Percentiles rank a stretch among this genome's conserved stretches.
Evolutionary conservation across 2,113 vertebrate species (phyloP).

Genomic region (Chaetodon trifascialis): DNA sequence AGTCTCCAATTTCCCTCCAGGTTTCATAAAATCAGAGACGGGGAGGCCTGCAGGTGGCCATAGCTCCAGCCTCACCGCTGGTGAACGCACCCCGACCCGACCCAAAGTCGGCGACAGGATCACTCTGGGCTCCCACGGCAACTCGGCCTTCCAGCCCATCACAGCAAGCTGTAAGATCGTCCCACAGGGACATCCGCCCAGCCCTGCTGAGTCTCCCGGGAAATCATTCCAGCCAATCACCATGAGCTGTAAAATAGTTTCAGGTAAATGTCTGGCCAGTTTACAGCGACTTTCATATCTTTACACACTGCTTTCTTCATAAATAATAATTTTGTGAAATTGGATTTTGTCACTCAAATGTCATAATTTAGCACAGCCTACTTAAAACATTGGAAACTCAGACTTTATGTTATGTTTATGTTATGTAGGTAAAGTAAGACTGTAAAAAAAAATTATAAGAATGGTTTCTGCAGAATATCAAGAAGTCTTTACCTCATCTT

Average conservation of each 20-base stretch:
- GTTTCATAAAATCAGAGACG: conserved; percentile 86
- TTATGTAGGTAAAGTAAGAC: neutral
- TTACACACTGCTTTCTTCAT: neutral
- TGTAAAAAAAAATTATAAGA: neutral
- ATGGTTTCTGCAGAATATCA: neutral
- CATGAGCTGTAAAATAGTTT: conserved; percentile 99
- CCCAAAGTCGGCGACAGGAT: conserved; percentile 89
- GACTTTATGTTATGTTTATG: neutral
- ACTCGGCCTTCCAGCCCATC: conserved; percentile 99
- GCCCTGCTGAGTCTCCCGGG: conserved; percentile 93
- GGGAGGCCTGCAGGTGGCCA: conserved; percentile 80
- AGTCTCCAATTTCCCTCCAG: conserved; percentile 66
- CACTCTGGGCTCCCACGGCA: conserved; percentile 93
- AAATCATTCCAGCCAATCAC: conserved; percentile 99
- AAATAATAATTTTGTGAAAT: neutral
- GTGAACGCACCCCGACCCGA: conserved; percentile 92
- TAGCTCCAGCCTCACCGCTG: conserved; percentile 85
- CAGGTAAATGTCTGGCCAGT: conserved; percentile 86
- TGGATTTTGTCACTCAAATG: neutral
- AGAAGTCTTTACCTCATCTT: no score
- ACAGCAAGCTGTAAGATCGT: conserved; percentile 98
- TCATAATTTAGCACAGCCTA: neutral
- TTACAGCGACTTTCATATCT: neutral
- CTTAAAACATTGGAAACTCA: neutral
- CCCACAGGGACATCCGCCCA: conserved; percentile 91